Percentiles rank a stretch among this genome's conserved stretches.
phyloP scores from a whole-genome alignment of 2,888 invertebrate genomes.

The Invenusta paracnida region DNA sequence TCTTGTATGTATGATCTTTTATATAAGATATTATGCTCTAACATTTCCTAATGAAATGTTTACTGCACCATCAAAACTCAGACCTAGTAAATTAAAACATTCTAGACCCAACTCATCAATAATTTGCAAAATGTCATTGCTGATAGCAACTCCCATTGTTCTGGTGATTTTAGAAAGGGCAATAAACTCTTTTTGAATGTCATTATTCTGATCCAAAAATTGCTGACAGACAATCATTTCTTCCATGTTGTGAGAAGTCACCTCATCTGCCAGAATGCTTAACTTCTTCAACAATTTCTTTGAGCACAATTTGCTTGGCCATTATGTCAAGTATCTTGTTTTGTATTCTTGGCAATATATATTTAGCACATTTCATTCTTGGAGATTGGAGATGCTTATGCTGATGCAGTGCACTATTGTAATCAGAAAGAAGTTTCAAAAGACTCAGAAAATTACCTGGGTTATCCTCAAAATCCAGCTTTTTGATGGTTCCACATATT shows the following conservation, averaged over 20 bases:
- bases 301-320: not conserved
- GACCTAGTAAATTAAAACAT: not conserved
- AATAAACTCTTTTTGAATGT: constrained; percentile 27
- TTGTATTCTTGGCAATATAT: constrained; percentile 14
- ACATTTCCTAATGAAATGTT: too few relatives aligned
- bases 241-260: constrained; percentile 36
- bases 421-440: not conserved
- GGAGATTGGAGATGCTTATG: constrained; percentile 35
- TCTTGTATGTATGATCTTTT: too few relatives aligned
- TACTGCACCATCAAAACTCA: too few relatives aligned
- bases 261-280: constrained; percentile 34
- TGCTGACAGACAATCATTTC: constrained; percentile 1
- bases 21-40: too few relatives aligned
- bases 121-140: constrained; percentile 12
- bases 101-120: constrained; percentile 25
- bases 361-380: constrained; percentile 28
- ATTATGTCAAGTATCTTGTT: constrained; percentile 20
- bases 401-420: not conserved
- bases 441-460: not conserved
- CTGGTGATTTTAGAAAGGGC: not conserved
- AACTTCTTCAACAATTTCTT: constrained; percentile 22
- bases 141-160: constrained; percentile 20
- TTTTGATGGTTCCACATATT: not conserved
- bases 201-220: constrained; percentile 22
- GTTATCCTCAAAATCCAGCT: not conserved